These are phyloP conservation scores for Galerucella calmariensis DNA, from an alignment of 2,888 invertebrate species.

Conservation along the genomic window DNA sequence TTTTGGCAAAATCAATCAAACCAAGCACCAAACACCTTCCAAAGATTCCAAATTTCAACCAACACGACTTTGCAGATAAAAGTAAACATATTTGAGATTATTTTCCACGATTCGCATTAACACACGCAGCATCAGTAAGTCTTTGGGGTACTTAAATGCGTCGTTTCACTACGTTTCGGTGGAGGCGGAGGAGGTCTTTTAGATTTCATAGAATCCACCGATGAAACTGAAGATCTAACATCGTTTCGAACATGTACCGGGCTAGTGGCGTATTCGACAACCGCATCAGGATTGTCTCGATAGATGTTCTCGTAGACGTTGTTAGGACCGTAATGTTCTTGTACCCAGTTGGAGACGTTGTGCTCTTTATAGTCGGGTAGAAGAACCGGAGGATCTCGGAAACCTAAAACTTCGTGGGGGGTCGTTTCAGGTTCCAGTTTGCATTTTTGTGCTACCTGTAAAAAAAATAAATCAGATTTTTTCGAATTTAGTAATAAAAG, in stretches of 20 bases:
- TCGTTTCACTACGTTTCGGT: conserved; percentile 89
- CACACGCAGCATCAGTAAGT: conserved; percentile 61
- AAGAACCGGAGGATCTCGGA: conserved; percentile 81
- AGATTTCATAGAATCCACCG: conserved; percentile 48
- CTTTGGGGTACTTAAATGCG: conserved; percentile 75
- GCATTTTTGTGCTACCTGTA: conserved; percentile 90
- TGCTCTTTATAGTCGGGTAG: conserved; percentile 81
- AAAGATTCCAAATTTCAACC: no score
- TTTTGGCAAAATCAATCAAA: no score
- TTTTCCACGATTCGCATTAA: conserved; percentile 41
- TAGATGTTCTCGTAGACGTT: conserved; percentile 84
- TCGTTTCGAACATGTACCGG: conserved; percentile 55
- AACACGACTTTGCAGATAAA: background rate
- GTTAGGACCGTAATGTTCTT: conserved; percentile 83
- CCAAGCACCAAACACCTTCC: no score
- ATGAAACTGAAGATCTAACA: conserved; percentile 20
- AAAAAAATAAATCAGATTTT: background rate
- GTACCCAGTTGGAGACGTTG: conserved; percentile 90
- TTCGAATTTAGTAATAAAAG: background rate
- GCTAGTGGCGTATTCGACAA: conserved; percentile 66
- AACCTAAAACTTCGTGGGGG: conserved; percentile 91
- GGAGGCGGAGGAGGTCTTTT: conserved; percentile 89
- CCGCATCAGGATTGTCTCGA: conserved; percentile 63
- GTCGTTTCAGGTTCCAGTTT: conserved; percentile 88
- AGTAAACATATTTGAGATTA: conserved; percentile 37